Percentiles rank a stretch among this genome's conserved stretches.
These are phyloP conservation scores for Hypotaenidia philippensis DNA, from an alignment of 2,797 vertebrate genomes.

Conservation along the genomic window DNA sequence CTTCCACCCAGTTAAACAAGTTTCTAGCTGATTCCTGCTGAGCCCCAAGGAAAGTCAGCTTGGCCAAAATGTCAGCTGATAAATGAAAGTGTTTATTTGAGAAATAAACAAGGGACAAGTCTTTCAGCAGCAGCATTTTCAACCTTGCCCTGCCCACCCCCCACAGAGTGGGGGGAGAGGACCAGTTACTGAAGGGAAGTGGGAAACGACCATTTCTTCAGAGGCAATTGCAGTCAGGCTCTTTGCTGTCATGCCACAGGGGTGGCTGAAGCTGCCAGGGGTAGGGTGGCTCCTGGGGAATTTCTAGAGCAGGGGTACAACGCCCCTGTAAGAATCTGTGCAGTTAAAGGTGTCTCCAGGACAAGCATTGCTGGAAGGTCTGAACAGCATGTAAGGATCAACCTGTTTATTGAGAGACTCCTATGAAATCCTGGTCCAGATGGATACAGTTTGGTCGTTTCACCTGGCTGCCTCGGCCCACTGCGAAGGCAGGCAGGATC, in stretches of 20 bases:
- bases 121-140: background rate
- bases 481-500: background rate
- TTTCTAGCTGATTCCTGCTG: background rate
- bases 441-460: background rate
- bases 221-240: background rate
- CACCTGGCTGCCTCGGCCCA: background rate
- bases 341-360: background rate
- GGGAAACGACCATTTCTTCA: background rate
- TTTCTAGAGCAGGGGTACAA: background rate
- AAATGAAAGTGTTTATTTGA: constrained; percentile 17
- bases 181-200: background rate
- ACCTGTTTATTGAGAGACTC: background rate
- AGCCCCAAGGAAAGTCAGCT: background rate
- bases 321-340: fast-evolving
- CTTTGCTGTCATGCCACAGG: background rate
- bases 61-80: background rate
- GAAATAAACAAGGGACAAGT: background rate
- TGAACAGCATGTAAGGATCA: background rate
- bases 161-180: fast-evolving
- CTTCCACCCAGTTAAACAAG: background rate
- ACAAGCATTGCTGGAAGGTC: background rate
- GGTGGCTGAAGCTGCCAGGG: background rate
- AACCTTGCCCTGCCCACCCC: background rate
- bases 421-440: background rate
- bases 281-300: background rate